A percentile compares a stretch with the other conserved stretches of the same genome.
Conservation (phyloP, 2,888 invertebrate genomes). For the Diplolepis rosae region DNA sequence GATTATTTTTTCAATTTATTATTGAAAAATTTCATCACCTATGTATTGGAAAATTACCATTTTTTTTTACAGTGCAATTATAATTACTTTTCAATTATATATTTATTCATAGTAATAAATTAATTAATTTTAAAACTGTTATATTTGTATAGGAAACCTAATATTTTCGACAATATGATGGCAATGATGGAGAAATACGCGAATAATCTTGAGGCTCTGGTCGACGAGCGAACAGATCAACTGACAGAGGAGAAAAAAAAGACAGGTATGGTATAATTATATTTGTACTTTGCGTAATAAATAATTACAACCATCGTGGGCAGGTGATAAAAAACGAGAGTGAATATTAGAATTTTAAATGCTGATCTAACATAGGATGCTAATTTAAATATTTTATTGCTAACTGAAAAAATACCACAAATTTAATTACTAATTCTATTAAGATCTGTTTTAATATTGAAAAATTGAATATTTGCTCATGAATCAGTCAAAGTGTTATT, state of each 20-base stretch:
- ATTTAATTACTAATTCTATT: too few relatives aligned
- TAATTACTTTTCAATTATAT: background rate
- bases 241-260: conserved; percentile 98
- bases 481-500: too few relatives aligned
- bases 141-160: conserved; percentile 72
- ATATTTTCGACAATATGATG: conserved; percentile 94
- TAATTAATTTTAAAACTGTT: background rate
- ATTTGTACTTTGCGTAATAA: background rate
- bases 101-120: background rate
- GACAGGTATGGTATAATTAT: conserved; percentile 1
- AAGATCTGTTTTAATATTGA: too few relatives aligned
- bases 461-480: too few relatives aligned
- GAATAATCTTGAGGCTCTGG: conserved; percentile 96
- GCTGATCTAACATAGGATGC: background rate
- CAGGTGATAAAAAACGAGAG: background rate
- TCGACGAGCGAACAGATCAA: conserved; percentile 96
- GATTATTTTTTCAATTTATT: too few relatives aligned
- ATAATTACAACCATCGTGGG: background rate
- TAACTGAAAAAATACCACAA: background rate
- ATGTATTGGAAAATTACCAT: too few relatives aligned
- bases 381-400: background rate
- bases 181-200: conserved; percentile 99
- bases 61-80: too few relatives aligned
- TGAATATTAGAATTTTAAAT: background rate
- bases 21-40: too few relatives aligned